Conservation (phyloP, 2,888 invertebrate genomes). For the Thymelicus sylvestris region DNA sequence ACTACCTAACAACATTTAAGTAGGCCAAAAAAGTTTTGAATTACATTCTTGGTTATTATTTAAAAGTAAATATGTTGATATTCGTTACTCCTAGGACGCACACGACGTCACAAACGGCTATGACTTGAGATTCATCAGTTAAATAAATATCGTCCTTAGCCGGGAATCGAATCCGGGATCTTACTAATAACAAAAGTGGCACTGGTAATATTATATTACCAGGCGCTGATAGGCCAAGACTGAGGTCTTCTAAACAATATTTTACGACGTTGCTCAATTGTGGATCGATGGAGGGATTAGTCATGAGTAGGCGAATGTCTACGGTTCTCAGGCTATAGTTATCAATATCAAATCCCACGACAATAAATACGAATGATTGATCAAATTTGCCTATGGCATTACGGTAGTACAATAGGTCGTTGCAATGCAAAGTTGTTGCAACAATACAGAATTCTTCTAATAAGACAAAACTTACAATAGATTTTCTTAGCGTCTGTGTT, state of each 20-base stretch:
- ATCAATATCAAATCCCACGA: slow-evolving; percentile 11
- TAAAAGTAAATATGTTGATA: no score
- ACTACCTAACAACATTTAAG: background rate
- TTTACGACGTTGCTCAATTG: no score
- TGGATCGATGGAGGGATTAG: background rate
- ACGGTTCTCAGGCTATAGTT: background rate
- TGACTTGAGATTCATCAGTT: no score
- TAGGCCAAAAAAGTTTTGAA: slow-evolving; percentile 3
- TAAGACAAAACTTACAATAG: background rate
- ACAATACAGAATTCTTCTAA: background rate
- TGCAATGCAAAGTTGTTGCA: background rate
- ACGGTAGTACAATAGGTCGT: background rate
- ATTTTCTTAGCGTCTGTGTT: background rate
- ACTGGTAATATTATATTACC: no score
- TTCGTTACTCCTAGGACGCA: no score
- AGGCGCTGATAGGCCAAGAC: no score
- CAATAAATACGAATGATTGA: background rate
- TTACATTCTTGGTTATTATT: background rate
- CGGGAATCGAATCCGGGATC: no score
- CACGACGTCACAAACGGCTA: no score
- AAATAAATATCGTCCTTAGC: no score
- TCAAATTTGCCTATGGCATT: slow-evolving; percentile 3
- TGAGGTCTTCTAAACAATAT: no score
- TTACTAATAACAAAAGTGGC: no score
- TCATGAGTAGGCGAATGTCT: background rate